A percentile compares a stretch with the other conserved stretches of the same genome.
Evolutionary conservation across 2,797 vertebrate species (phyloP).

Genomic region (Typhlichthys eigenmanni): DNA sequence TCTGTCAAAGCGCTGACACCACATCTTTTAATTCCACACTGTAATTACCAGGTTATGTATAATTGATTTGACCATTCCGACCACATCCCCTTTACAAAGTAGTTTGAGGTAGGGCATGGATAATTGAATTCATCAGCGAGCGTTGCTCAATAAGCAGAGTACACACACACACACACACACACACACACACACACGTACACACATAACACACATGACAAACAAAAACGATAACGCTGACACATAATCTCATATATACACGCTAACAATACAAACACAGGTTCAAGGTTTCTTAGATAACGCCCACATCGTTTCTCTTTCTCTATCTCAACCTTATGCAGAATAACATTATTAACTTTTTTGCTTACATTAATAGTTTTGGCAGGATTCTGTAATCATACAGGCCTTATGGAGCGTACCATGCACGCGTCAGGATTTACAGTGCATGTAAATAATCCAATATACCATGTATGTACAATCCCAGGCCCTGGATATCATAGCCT

Average conservation of each 20-base stretch:
- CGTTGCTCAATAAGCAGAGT: slow-evolving; percentile 49
- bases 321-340: not conserved
- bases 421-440: no score
- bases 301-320: not conserved
- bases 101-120: slow-evolving; percentile 54
- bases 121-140: slow-evolving; percentile 65
- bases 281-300: not conserved
- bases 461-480: no score
- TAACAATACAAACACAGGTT: slow-evolving; percentile 18
- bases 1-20: slow-evolving; percentile 68
- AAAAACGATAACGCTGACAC: not conserved
- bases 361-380: no score
- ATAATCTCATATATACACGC: slow-evolving; percentile 4
- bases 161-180: slow-evolving; percentile 9
- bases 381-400: no score
- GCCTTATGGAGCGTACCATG: no score
- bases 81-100: slow-evolving; percentile 73
- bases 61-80: slow-evolving; percentile 71
- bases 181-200: not conserved
- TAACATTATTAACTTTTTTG: no score
- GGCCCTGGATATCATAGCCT: no score
- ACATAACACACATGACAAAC: not conserved
- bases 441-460: no score
- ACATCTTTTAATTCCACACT: slow-evolving; percentile 76
- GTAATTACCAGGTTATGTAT: slow-evolving; percentile 80